Evolutionary conservation across 2,797 vertebrate species (phyloP).

Genomic region (Naso thynnoides): DNA sequence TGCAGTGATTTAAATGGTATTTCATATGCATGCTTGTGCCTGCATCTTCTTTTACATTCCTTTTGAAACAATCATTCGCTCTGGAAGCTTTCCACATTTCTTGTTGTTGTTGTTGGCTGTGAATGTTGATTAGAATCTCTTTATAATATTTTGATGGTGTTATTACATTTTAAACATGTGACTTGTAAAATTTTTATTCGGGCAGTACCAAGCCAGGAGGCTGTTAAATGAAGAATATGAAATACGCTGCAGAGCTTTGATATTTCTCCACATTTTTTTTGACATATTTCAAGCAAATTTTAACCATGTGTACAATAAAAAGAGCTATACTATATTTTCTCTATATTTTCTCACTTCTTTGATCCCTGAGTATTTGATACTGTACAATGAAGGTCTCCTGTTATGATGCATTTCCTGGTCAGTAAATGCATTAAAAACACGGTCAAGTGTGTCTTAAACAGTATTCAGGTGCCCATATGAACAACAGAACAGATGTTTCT

Average conservation of each 20-base stretch:
- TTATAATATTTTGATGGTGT: conserved; percentile 36
- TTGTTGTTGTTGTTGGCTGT: conserved; percentile 33
- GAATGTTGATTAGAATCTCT: conserved; percentile 27
- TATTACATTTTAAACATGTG: conserved; percentile 34
- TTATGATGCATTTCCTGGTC: neutral
- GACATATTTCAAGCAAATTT: conserved; percentile 52
- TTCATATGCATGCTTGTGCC: conserved; percentile 40
- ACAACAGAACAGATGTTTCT: neutral
- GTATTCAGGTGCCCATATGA: neutral
- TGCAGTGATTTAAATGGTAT: conserved; percentile 46
- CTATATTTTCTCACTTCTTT: neutral
- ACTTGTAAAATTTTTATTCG: conserved; percentile 37
- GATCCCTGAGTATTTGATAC: neutral
- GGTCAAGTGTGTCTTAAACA: neutral
- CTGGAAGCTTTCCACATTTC: conserved; percentile 38
- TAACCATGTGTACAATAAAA: conserved; percentile 57
- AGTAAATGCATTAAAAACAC: neutral
- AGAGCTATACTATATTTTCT: conserved; percentile 23
- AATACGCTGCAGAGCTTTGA: conserved; percentile 36
- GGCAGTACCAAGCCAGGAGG: conserved; percentile 18
- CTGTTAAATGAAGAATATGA: conserved; percentile 26
- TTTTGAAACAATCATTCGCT: conserved; percentile 14
- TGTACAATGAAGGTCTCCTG: neutral
- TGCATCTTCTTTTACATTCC: conserved; percentile 45
- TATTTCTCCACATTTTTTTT: conserved; percentile 38